Evolutionary conservation across 2,888 invertebrate genomes (phyloP).

Genomic region (Epistrophe grossulariae): DNA sequence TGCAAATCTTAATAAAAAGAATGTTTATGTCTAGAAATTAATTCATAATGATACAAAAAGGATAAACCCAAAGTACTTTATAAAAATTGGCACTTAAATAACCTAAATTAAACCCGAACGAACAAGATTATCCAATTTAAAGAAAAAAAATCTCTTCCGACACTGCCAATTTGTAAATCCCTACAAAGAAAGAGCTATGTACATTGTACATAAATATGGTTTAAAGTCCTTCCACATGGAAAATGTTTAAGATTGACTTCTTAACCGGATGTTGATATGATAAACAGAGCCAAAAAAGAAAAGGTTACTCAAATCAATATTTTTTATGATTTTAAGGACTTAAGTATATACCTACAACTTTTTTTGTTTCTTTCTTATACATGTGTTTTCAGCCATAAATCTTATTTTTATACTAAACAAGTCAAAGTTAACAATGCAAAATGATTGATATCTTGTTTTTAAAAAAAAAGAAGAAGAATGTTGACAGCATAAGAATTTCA

Average conservation of each 20-base stretch:
- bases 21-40: neutral
- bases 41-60: neutral
- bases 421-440: constrained; percentile 6
- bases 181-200: neutral
- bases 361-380: neutral
- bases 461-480: neutral
- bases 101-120: constrained; percentile 1
- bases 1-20: neutral
- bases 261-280: constrained; percentile 14
- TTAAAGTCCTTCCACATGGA: neutral
- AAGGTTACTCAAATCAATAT: constrained; percentile 4
- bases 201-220: no score
- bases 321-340: constrained; percentile 17
- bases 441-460: constrained; percentile 8
- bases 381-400: constrained; percentile 10
- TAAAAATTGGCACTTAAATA: constrained; percentile 2
- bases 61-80: neutral
- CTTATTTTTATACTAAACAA: neutral
- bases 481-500: neutral
- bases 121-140: constrained; percentile 8
- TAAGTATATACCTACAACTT: neutral
- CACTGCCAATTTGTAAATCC: constrained; percentile 4
- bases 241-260: constrained; percentile 16
- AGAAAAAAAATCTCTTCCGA: neutral
- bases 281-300: neutral